Evolutionary conservation across 2,113 vertebrate species (phyloP).

Genomic region (human): GRCh38 chr18:74940501-74941000

Average conservation of each 20-base stretch:
- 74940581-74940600: background rate
- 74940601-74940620: accelerated
- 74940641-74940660: background rate
- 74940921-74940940: background rate
- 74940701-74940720: background rate
- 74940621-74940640: background rate
- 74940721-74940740: background rate
- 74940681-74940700: too few species aligned
- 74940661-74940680: background rate
- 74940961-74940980: background rate
- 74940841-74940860: accelerated
- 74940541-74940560: background rate
- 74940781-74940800: background rate
- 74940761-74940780: background rate
- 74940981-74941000: accelerated
- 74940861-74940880: accelerated
- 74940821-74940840: accelerated
- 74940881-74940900: background rate
- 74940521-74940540: background rate
- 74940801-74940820: background rate
- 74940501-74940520: accelerated
- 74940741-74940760: accelerated
- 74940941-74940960: background rate
- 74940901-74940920: background rate
- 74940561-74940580: background rate